Conservation (phyloP, 2,888 invertebrate genomes). For the Acronicta alni region DNA sequence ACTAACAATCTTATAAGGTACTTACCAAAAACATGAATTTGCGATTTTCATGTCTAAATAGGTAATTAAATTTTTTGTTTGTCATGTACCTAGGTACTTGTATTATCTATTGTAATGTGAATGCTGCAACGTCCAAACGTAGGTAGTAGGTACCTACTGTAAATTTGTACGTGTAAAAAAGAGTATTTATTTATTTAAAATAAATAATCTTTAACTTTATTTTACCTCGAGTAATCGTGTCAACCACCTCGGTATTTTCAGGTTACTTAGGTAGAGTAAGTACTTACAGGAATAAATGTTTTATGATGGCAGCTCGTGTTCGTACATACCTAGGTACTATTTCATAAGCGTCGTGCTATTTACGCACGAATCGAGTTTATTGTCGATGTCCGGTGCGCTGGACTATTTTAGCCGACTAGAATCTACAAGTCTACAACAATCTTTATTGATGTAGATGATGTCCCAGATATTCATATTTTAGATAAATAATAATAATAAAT, state of each 20-base stretch:
- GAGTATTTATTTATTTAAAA: too few species aligned
- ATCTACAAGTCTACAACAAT: neutral
- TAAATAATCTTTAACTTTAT: too few species aligned
- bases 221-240: slow-evolving; percentile 1
- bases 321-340: neutral
- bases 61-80: too few species aligned
- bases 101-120: too few species aligned
- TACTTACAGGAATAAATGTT: slow-evolving; percentile 1
- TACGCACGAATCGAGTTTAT: slow-evolving; percentile 13
- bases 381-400: slow-evolving; percentile 19
- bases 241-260: slow-evolving; percentile 14
- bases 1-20: too few species aligned
- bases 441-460: neutral
- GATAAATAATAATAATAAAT: too few species aligned
- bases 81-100: too few species aligned
- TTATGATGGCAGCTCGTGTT: neutral
- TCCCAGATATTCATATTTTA: neutral
- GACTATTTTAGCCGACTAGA: slow-evolving; percentile 7
- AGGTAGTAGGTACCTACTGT: too few species aligned
- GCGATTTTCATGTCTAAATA: too few species aligned
- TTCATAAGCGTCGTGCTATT: slow-evolving; percentile 22
- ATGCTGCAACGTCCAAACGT: too few species aligned
- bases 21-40: too few species aligned
- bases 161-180: too few species aligned
- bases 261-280: slow-evolving; percentile 14